Evolutionary conservation across 2,888 invertebrate genomes (phyloP), one percentile per base, ranked within the genome.

Genomic region (Eutolmus rufibarbis): DNA sequence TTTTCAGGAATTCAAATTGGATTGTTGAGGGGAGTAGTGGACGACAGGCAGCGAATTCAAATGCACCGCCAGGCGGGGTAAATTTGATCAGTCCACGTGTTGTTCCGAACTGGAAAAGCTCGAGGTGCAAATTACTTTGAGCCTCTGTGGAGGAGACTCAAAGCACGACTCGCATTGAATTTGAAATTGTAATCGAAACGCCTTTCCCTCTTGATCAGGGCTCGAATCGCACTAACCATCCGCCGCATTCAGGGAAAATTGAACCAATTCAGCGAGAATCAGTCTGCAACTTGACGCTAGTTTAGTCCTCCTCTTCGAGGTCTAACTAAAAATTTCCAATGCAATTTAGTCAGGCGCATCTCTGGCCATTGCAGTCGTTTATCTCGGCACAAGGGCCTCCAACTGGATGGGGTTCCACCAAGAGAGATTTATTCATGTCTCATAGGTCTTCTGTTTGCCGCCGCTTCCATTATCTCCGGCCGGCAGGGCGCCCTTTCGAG

Each of bases 271-370:
- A 37, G 76, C 34, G 23, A 12, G 40, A 78, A 66, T 66, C 66
- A 66, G 66, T 66, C 23, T 66, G 66, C 28, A 66, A 23, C 28
- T 23, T 57, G 57, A 23, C 19, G 57, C 78, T 1, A 78, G 78
- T 43, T 19, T 37, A 37, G 12, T 77, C n/a, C 34, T 37, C n/a
- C 40, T 40, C 78, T 76, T 76, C 34, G 23, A 40, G 43, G 43
- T 43, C 12, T 40, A 40, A 78, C 43, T 78, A 43, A 23, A 43
- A 78, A 78, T 78, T 43, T 46, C 43, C 46, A 28, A 78, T 78
- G 40, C 43, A 78, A 78, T 78, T 78, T 78, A 76, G 76, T 76
- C 34, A 76, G 34, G 76, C 76, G 37, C 78, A 66, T 28, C 66
- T 23, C 57, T 57, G 57, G 19, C 77, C 77, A 9, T 23, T 77